Percentiles rank a stretch among this genome's conserved stretches.
Evolutionary conservation across 1,140 invertebrate species (phyloP).

Genomic region (Bicyclus anynana): DNA sequence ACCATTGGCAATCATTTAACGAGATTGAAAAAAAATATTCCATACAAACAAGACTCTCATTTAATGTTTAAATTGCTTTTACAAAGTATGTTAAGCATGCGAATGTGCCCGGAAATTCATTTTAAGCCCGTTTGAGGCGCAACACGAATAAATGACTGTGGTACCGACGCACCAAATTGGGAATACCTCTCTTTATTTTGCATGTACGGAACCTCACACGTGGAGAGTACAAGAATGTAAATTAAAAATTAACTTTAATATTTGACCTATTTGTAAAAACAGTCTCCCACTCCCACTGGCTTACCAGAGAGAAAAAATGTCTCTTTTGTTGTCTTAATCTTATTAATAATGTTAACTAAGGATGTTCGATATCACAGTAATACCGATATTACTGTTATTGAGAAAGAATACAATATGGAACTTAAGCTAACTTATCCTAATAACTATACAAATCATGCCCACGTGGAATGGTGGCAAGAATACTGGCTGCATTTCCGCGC

Average conservation of each 20-base stretch:
- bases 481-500: too few species aligned
- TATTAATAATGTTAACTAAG: too few species aligned
- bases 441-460: too few species aligned
- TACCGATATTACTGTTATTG: too few species aligned
- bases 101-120: constrained; percentile 1
- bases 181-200: neutral
- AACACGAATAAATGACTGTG: constrained; percentile 5
- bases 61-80: constrained; percentile 3
- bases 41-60: neutral
- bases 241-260: neutral
- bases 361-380: too few species aligned
- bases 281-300: too few species aligned
- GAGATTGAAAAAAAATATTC: neutral
- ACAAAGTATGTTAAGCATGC: constrained; percentile 1
- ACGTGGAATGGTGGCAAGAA: too few species aligned
- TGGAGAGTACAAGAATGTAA: constrained; percentile 1
- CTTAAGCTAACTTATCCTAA: too few species aligned
- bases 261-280: neutral
- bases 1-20: neutral
- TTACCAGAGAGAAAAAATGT: too few species aligned
- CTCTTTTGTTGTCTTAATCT: too few species aligned
- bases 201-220: neutral
- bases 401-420: too few species aligned
- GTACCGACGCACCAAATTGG: neutral
- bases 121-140: constrained; percentile 3